Evolutionary conservation across 2,113 vertebrate genomes (phyloP).

Genomic region (Ranitomeya imitator): DNA sequence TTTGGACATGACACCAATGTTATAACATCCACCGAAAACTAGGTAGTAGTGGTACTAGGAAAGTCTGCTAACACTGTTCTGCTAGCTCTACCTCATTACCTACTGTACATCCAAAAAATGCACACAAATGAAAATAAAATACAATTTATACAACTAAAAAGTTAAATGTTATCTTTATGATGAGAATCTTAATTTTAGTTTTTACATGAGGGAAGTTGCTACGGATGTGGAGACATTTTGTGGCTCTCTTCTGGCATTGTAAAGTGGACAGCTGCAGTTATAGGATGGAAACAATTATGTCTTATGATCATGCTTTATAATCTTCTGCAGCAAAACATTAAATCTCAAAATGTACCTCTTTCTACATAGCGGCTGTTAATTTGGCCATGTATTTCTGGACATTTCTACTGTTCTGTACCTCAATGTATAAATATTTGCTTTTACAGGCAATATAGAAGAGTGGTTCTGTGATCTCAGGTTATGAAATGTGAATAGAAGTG

Average conservation of each 20-base stretch:
- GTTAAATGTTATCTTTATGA: conserved; percentile 53
- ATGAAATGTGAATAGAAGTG: conserved; percentile 22
- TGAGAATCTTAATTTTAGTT: conserved; percentile 61
- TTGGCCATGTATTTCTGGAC: not conserved
- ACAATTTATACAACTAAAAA: not conserved
- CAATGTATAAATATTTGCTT: conserved; percentile 32
- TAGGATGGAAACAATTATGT: conserved; percentile 37
- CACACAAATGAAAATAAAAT: not conserved
- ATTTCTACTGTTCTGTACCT: not conserved
- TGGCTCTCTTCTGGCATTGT: conserved; percentile 27
- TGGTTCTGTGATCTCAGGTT: not conserved
- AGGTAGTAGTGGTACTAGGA: no score
- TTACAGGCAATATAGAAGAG: not conserved
- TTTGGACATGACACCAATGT: no score
- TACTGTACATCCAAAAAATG: not conserved
- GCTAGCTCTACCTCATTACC: no score
- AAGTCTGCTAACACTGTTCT: no score
- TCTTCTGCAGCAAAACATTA: fast-evolving
- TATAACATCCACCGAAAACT: no score
- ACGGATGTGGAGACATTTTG: conserved; percentile 67
- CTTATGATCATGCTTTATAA: not conserved
- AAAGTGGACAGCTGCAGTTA: conserved; percentile 42
- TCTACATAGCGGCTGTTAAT: not conserved
- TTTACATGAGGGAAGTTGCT: conserved; percentile 8
- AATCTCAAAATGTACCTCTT: not conserved